These are phyloP conservation scores for Drosophila ercepeae DNA, from an alignment of 1,140 invertebrate genomes.

Conservation along the genomic window DNA sequence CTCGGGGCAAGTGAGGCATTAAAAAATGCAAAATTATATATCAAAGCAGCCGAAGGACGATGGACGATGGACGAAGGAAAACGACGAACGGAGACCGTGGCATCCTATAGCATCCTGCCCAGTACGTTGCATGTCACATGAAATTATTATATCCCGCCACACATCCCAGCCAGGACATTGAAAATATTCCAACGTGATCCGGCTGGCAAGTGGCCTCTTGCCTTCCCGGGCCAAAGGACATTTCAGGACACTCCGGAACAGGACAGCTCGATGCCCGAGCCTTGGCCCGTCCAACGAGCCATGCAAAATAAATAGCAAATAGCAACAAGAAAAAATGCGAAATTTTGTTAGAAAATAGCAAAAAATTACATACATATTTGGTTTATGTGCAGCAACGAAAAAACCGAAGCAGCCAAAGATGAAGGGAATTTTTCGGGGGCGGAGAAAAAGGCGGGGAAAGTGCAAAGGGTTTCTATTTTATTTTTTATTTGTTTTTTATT, in stretches of 20 bases:
- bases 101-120: not conserved
- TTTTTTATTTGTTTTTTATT: not conserved
- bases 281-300: slow-evolving; percentile 40
- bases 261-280: slow-evolving; percentile 18
- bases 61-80: slow-evolving; percentile 1
- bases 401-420: slow-evolving; percentile 32
- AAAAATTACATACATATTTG: slow-evolving; percentile 80
- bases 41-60: slow-evolving; percentile 64
- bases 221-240: slow-evolving; percentile 22
- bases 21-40: slow-evolving; percentile 82
- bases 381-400: slow-evolving; percentile 51
- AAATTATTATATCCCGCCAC: slow-evolving; percentile 76
- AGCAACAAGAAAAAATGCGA: slow-evolving; percentile 67
- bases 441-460: not conserved
- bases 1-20: slow-evolving; percentile 75
- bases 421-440: slow-evolving; percentile 4
- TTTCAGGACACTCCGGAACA: slow-evolving; percentile 21
- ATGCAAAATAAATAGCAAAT: slow-evolving; percentile 65
- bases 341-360: slow-evolving; percentile 81
- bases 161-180: slow-evolving; percentile 59
- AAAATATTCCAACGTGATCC: slow-evolving; percentile 75
- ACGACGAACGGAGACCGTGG: slow-evolving; percentile 11
- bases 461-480: not conserved
- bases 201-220: slow-evolving; percentile 59
- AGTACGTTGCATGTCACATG: slow-evolving; percentile 68